Conservation (phyloP, 1,140 invertebrate species). For the Steinernema feltiae region DNA sequence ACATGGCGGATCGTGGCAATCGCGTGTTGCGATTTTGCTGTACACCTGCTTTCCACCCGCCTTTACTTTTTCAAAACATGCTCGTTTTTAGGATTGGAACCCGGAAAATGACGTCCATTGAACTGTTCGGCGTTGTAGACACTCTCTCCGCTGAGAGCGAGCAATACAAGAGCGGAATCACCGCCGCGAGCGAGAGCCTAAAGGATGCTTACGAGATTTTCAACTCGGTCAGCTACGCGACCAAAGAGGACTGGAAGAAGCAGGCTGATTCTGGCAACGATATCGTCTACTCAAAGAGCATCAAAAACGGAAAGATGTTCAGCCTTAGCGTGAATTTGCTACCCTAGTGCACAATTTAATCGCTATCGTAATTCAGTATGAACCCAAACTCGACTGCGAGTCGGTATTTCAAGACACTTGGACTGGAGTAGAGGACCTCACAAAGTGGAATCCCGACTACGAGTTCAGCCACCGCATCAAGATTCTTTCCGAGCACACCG, state of each 20-base stretch:
- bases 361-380: too few species aligned
- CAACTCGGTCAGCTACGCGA: not conserved
- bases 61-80: not conserved
- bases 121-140: not conserved
- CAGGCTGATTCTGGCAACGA: not conserved
- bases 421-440: not conserved
- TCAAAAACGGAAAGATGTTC: slow-evolving; percentile 1
- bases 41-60: not conserved
- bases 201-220: slow-evolving; percentile 4
- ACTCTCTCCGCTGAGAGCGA: not conserved
- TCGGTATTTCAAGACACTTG: not conserved
- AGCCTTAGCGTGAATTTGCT: not conserved
- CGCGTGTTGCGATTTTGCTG: too few species aligned
- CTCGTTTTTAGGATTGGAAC: too few species aligned
- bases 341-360: not conserved
- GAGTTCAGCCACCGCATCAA: not conserved
- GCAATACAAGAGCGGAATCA: not conserved
- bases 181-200: not conserved
- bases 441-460: not conserved
- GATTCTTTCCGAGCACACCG: not conserved
- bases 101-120: not conserved
- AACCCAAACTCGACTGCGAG: not conserved
- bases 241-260: slow-evolving; percentile 11
- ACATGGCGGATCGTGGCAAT: too few species aligned
- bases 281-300: not conserved